Percentiles rank a stretch among this genome's conserved stretches.
These are phyloP conservation scores for Rugalucina vietnamica DNA, from an alignment of 2,888 invertebrate species.

Conservation along the genomic window DNA sequence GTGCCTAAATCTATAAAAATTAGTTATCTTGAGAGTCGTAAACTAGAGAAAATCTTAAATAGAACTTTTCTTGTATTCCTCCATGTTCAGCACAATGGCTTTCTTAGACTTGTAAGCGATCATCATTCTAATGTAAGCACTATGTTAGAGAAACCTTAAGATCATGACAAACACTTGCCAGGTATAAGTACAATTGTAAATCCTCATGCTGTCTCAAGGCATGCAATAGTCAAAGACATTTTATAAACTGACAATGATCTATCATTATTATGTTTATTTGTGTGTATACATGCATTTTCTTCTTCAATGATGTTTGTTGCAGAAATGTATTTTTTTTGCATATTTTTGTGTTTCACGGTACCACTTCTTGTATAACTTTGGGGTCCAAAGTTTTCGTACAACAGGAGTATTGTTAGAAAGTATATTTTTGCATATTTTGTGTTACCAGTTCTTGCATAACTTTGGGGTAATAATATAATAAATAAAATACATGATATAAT, in stretches of 20 bases:
- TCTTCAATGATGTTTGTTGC: no score
- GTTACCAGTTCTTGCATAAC: neutral
- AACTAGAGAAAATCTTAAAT: neutral
- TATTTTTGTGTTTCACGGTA: neutral
- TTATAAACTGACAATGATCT: no score
- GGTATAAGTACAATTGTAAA: no score
- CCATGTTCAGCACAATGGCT: neutral
- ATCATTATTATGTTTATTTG: no score
- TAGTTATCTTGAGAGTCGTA: neutral
- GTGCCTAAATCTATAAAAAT: neutral
- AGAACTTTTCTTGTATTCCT: neutral
- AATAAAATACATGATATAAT: neutral
- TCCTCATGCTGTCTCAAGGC: no score
- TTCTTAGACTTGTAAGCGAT: neutral
- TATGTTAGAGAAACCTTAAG: neutral
- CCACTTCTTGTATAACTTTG: no score
- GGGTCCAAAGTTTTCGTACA: neutral
- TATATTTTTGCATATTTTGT: no score
- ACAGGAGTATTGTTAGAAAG: constrained; percentile 1
- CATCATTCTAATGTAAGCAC: neutral
- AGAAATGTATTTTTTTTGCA: neutral
- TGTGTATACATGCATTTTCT: no score
- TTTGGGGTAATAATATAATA: neutral
- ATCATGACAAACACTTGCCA: no score
- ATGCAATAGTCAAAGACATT: no score